These are phyloP conservation scores for Catostomus latipinnis DNA, from an alignment of 2,797 vertebrate species.

Conservation along the genomic window DNA sequence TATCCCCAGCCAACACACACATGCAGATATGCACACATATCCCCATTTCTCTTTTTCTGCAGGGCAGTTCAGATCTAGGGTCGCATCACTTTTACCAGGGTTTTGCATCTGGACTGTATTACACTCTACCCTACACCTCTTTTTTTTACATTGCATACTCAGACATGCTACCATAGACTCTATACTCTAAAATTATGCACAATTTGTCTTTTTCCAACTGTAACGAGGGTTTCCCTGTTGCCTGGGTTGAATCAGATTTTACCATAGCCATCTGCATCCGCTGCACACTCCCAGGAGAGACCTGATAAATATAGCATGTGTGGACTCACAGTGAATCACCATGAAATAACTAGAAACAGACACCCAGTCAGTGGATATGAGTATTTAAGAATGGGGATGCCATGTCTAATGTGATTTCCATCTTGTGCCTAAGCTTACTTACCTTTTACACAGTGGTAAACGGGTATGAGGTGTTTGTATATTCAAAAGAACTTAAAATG, in stretches of 20 bases:
- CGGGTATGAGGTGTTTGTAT: slow-evolving; percentile 18
- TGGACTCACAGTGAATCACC: slow-evolving; percentile 32
- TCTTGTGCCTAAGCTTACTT: not conserved
- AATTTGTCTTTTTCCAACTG: slow-evolving; percentile 21
- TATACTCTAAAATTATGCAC: slow-evolving; percentile 10
- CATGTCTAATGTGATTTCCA: slow-evolving; percentile 14
- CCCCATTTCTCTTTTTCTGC: not conserved
- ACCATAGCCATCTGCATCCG: slow-evolving; percentile 35
- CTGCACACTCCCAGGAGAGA: slow-evolving; percentile 33
- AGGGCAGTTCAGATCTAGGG: slow-evolving; percentile 38
- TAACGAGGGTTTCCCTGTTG: not conserved
- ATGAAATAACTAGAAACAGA: slow-evolving; percentile 52
- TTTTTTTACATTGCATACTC: slow-evolving; percentile 19
- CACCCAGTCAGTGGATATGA: slow-evolving; percentile 23
- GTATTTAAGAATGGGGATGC: slow-evolving; percentile 5
- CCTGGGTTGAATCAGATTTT: slow-evolving; percentile 23
- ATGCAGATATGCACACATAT: not conserved
- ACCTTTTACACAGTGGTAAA: slow-evolving; percentile 9
- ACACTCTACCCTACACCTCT: not conserved
- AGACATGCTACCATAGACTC: slow-evolving; percentile 34
- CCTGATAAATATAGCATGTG: slow-evolving; percentile 42
- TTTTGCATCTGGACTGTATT: slow-evolving; percentile 55
- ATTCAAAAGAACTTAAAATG: slow-evolving; percentile 32
- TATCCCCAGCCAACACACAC: slow-evolving; percentile 1
- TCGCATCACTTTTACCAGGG: slow-evolving; percentile 17